These are phyloP conservation scores for Sylvicola fuscatus DNA, from an alignment of 2,888 invertebrate species.

Conservation along the genomic window DNA sequence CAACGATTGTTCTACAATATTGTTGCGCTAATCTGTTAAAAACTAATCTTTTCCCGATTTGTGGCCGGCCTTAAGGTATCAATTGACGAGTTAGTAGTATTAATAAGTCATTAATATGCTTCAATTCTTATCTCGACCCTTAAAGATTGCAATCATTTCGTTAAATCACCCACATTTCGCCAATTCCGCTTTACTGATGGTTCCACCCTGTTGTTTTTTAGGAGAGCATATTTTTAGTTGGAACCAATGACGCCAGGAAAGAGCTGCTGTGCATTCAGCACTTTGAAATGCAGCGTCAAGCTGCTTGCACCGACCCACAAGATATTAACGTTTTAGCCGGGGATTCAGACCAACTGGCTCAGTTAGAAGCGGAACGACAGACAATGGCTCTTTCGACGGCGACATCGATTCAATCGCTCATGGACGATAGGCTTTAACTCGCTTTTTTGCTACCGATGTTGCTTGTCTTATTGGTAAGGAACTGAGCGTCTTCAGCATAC, in stretches of 20 bases:
- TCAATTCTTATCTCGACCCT: too few relatives aligned
- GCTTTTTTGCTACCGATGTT: too few relatives aligned
- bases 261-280: slow-evolving; percentile 21
- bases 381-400: slow-evolving; percentile 6
- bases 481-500: too few relatives aligned
- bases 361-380: slow-evolving; percentile 5
- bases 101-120: too few relatives aligned
- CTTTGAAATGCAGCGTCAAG: slow-evolving; percentile 16
- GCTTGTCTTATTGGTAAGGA: too few relatives aligned
- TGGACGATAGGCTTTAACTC: background rate
- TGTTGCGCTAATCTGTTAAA: background rate
- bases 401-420: slow-evolving; percentile 7
- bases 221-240: slow-evolving; percentile 67
- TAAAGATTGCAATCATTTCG: too few relatives aligned
- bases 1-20: too few relatives aligned
- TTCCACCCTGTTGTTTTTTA: slow-evolving; percentile 16
- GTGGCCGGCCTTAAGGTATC: too few relatives aligned
- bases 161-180: background rate
- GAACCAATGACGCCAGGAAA: slow-evolving; percentile 51
- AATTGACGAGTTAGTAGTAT: too few relatives aligned
- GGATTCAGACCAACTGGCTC: slow-evolving; percentile 2
- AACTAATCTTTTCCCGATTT: too few relatives aligned
- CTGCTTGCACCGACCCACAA: slow-evolving; percentile 1
- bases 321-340: slow-evolving; percentile 1
- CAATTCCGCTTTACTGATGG: slow-evolving; percentile 3